Evolutionary conservation across 2,888 invertebrate species (phyloP), one percentile per base, ranked within the genome.

Genomic region (Leptinotarsa tumamoca): DNA sequence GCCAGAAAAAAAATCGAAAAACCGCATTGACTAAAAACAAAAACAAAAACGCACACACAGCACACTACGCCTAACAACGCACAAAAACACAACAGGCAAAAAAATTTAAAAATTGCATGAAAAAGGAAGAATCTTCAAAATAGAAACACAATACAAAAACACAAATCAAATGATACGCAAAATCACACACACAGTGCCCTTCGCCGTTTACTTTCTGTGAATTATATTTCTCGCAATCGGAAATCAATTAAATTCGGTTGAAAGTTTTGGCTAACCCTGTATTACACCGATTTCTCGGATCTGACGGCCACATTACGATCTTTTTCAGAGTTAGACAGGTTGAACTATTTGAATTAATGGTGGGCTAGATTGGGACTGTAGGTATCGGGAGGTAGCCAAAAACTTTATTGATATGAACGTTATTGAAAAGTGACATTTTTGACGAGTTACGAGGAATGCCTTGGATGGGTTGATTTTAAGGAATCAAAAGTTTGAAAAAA

Each of bases 311-410:
- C 23, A 23, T 61, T 49, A 66, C 63, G 68, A 52, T 52, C 54
- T 51, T 66, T 71, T 70, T 75, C 52, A 70, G 70, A 74, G 72
- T 67, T 58, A 72, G 74, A 77, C 77, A 77, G 77, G 77, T 77
- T 63, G 77, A 75, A 77, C 21, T 77, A 77, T 77, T 72, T 54
- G 54, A 56, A 77, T 75, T 77, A 72, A 77, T 75, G 74, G 70
- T 66, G 63, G 63, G 52, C 50, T n/a, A 27, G 63, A 63, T 43
- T 63, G 63, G 63, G 33, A 63, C 27, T 63, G n/a, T 23, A 23
- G 23, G 23, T 63, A 63, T 33, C 63, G 13, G 33, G 63, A 33
- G 63, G 63, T 63, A 63, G 10, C 18, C 43, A 17, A n/a, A 17
- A n/a, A 33, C 17, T 33, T 63, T 63, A 63, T 33, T 63, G 33